Percentiles rank a stretch among this genome's conserved stretches.
Conservation (phyloP, 2,113 vertebrate species). For the Lophura nycthemera region DNA sequence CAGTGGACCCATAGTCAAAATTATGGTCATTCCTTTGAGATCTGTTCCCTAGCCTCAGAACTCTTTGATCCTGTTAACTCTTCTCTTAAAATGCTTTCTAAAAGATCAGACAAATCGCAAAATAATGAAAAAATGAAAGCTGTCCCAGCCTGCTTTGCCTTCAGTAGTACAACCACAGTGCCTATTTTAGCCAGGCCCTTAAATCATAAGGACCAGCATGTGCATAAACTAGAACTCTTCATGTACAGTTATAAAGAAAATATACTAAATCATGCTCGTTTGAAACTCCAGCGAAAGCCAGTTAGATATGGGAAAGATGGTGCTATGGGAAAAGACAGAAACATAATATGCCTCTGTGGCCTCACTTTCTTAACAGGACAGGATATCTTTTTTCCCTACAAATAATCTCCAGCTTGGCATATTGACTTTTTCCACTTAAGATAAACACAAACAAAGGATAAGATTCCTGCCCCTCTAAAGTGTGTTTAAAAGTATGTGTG, state of each 20-base stretch:
- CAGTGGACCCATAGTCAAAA: fast-evolving
- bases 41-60: not conserved
- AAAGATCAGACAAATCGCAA: not conserved
- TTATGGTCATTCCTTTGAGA: not conserved
- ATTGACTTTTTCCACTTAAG: not conserved
- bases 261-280: not conserved
- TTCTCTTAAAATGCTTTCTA: not conserved
- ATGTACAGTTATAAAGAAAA: not conserved
- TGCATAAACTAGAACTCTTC: not conserved
- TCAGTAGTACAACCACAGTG: not conserved
- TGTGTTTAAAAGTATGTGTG: not conserved
- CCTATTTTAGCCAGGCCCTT: not conserved
- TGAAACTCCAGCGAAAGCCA: not conserved
- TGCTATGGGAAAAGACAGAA: not conserved
- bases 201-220: not conserved
- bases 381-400: not conserved
- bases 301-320: not conserved
- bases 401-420: not conserved
- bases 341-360: not conserved
- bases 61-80: not conserved
- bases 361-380: not conserved
- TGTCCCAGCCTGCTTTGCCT: not conserved
- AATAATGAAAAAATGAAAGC: not conserved
- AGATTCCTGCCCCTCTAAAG: not conserved
- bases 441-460: not conserved